These are phyloP conservation scores for Sebastes diploproa DNA, from an alignment of 2,797 vertebrate species.

Conservation along the genomic window DNA sequence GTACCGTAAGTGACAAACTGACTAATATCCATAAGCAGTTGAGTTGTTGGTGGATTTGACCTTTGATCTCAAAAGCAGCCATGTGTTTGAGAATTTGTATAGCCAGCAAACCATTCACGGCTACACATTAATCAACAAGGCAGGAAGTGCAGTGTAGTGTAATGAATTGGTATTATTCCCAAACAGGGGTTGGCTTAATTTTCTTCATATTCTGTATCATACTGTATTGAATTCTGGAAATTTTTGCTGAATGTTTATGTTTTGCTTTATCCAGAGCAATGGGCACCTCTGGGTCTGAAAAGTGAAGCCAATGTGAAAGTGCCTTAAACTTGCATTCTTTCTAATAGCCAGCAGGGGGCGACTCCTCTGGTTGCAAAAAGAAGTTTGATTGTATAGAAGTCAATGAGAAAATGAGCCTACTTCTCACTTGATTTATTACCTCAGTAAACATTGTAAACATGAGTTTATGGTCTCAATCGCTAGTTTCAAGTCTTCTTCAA, in stretches of 20 bases:
- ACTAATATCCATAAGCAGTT: conserved; percentile 47
- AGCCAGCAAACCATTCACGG: neutral
- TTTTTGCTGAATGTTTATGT: neutral
- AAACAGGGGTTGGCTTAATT: neutral
- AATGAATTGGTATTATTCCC: neutral
- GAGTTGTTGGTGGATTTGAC: conserved; percentile 31
- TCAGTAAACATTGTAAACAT: too few relatives aligned
- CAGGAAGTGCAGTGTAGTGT: neutral
- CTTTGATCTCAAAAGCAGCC: conserved; percentile 32
- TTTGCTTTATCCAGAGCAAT: neutral
- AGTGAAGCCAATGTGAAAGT: too few relatives aligned
- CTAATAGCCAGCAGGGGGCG: too few relatives aligned
- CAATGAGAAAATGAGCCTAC: too few relatives aligned
- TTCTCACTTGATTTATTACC: too few relatives aligned
- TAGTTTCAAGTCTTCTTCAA: too few relatives aligned
- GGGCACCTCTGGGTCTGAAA: too few relatives aligned
- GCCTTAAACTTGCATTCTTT: too few relatives aligned
- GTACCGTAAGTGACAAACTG: conserved; percentile 18
- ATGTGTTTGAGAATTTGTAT: conserved; percentile 10
- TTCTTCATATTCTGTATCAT: neutral
- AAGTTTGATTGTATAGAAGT: too few relatives aligned
- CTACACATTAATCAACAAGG: conserved; percentile 18
- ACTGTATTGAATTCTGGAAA: neutral
- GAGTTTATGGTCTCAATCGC: too few relatives aligned
- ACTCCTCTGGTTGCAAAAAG: too few relatives aligned